phyloP scores from a whole-genome alignment of 2,888 invertebrate genomes.

The Caenorhabditis sulstoni region DNA sequence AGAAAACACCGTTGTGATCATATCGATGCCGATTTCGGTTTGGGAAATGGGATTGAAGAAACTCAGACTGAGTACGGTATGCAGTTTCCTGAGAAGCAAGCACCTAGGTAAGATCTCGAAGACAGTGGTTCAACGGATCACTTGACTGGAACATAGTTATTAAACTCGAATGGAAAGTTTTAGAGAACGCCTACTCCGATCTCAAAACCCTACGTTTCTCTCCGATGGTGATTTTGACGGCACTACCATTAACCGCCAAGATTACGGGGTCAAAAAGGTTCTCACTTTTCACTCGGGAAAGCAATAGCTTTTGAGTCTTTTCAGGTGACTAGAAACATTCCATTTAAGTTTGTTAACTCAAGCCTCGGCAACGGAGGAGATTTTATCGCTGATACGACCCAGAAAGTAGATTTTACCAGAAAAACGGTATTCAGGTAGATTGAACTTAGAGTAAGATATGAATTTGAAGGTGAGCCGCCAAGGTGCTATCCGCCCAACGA shows the following conservation, averaged over 20 bases:
- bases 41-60: constrained; percentile 64
- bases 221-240: constrained; percentile 62
- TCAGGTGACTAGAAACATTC: constrained; percentile 43
- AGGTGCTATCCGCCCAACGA: constrained; percentile 44
- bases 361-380: constrained; percentile 28
- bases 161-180: too few relatives aligned
- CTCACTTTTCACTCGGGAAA: background rate
- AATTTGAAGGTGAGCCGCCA: constrained; percentile 51
- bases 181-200: constrained; percentile 21
- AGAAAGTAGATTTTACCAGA: constrained; percentile 49
- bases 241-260: constrained; percentile 60
- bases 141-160: too few relatives aligned
- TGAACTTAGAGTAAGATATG: too few relatives aligned
- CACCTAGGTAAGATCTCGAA: constrained; percentile 50
- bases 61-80: constrained; percentile 62
- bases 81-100: constrained; percentile 62
- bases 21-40: constrained; percentile 64
- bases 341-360: constrained; percentile 51
- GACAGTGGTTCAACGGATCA: too few relatives aligned
- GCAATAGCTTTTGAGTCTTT: background rate
- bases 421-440: constrained; percentile 19
- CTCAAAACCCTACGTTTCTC: constrained; percentile 34
- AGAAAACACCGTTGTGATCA: constrained; percentile 65
- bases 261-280: constrained; percentile 54
- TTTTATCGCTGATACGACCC: constrained; percentile 51